phyloP scores from a whole-genome alignment of 2,888 invertebrate genomes.

The Branchellion lobata region DNA sequence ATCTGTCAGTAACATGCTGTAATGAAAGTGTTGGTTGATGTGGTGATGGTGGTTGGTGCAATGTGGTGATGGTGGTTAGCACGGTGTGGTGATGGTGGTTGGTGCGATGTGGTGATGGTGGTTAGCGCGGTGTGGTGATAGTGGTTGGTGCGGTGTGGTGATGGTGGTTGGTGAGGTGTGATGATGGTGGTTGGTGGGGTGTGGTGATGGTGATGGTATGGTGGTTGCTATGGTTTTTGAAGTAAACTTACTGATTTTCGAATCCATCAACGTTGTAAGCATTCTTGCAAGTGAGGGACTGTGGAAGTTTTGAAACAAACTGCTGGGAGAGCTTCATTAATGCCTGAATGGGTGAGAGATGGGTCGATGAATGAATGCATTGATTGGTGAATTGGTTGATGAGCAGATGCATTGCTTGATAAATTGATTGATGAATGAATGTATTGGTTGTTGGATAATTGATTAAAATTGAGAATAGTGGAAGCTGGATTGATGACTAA shows the following conservation, averaged over 20 bases:
- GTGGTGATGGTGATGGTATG: too few relatives aligned
- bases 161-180: neutral
- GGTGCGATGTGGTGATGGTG: neutral
- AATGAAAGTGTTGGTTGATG: neutral
- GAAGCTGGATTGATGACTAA: too few relatives aligned
- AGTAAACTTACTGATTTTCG: neutral
- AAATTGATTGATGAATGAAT: neutral
- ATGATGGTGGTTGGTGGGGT: too few relatives aligned
- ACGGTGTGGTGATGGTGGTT: too few relatives aligned
- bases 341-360: slow-evolving; percentile 19
- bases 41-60: too few relatives aligned
- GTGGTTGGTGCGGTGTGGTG: neutral
- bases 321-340: slow-evolving; percentile 22
- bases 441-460: too few relatives aligned
- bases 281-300: slow-evolving; percentile 5
- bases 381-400: too few relatives aligned
- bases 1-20: slow-evolving; percentile 26
- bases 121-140: neutral
- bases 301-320: neutral
- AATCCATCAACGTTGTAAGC: neutral
- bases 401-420: neutral
- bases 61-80: too few relatives aligned
- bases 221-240: neutral
- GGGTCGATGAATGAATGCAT: too few relatives aligned
- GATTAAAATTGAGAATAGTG: too few relatives aligned